phyloP scores from a whole-genome alignment of 2,113 vertebrate species.

The Bombycilla garrulus region DNA sequence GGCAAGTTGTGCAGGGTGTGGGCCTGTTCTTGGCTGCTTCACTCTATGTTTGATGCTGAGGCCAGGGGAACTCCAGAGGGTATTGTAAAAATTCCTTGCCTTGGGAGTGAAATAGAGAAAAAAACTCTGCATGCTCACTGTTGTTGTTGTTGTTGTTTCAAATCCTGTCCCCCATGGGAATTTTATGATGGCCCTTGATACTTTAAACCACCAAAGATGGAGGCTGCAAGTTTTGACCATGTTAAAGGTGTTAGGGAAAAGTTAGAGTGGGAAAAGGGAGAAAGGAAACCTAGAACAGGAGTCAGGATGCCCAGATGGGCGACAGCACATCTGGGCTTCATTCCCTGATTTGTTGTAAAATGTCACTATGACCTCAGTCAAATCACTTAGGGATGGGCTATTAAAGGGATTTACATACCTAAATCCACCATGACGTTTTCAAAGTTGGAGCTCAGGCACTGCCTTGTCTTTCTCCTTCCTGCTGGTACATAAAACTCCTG shows the following conservation, averaged over 20 bases:
- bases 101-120: conserved; percentile 55
- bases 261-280: neutral
- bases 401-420: conserved; percentile 64
- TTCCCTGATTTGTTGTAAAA: conserved; percentile 39
- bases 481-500: neutral
- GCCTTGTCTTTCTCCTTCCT: conserved; percentile 21
- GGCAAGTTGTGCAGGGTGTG: conserved; percentile 61
- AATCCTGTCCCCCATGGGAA: neutral
- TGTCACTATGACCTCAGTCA: conserved; percentile 52
- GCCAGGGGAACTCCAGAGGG: conserved; percentile 70
- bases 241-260: neutral
- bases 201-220: neutral
- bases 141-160: neutral
- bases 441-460: conserved; percentile 35
- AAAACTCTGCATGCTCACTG: neutral
- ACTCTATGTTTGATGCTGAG: conserved; percentile 61
- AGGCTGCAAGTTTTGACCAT: neutral
- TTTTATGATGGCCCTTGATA: neutral
- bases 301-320: neutral
- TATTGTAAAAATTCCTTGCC: conserved; percentile 67
- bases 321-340: conserved; percentile 48
- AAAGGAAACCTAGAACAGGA: neutral
- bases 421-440: conserved; percentile 66
- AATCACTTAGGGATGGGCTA: conserved; percentile 46
- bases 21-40: conserved; percentile 63